phyloP scores from a whole-genome alignment of 2,113 vertebrate genomes.

The Bostrychus sinensis region DNA sequence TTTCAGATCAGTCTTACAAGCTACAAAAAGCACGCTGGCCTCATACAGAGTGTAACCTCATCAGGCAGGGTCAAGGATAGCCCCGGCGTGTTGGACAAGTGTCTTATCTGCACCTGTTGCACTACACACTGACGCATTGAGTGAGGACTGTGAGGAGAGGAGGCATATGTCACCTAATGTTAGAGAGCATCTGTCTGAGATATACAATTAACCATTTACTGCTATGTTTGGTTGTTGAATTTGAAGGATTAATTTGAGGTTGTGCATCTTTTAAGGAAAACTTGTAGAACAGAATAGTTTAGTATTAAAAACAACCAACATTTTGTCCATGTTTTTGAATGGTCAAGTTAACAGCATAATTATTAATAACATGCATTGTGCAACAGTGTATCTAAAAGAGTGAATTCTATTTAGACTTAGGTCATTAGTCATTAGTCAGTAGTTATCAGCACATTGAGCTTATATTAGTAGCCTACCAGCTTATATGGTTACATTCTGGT shows the following conservation, averaged over 20 bases:
- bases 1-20: conserved; percentile 35
- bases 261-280: background rate
- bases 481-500: background rate
- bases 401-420: background rate
- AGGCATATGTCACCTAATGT: conserved; percentile 34
- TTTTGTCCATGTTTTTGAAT: no score
- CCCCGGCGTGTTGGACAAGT: conserved; percentile 9
- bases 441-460: background rate
- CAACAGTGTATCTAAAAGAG: background rate
- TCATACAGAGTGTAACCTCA: conserved; percentile 8
- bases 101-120: conserved; percentile 73
- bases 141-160: conserved; percentile 19
- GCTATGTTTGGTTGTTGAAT: background rate
- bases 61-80: conserved; percentile 59
- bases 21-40: background rate
- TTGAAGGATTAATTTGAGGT: background rate
- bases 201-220: conserved; percentile 8
- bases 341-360: no score
- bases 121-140: conserved; percentile 22
- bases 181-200: background rate
- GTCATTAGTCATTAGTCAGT: background rate
- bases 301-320: no score
- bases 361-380: background rate
- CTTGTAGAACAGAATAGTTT: no score
- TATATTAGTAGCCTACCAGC: background rate